These are phyloP conservation scores for Apodemus speciosus DNA, from an alignment of 2,113 vertebrate genomes.

Conservation along the genomic window DNA sequence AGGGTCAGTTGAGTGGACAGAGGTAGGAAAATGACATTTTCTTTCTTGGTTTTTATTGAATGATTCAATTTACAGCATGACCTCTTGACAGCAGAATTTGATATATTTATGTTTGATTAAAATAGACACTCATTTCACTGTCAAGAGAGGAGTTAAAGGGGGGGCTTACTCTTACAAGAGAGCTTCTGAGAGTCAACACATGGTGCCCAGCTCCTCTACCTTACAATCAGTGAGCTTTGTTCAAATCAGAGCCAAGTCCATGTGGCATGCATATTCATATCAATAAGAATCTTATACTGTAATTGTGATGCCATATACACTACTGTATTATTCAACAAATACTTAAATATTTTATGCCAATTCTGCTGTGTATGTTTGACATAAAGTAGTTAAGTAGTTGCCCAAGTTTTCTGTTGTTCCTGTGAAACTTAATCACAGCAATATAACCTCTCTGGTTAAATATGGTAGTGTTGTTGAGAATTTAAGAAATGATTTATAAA, in stretches of 20 bases:
- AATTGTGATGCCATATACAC: background rate
- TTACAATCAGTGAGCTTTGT: background rate
- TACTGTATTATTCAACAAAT: background rate
- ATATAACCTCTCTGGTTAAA: background rate
- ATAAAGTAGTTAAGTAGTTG: background rate
- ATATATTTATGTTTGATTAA: background rate
- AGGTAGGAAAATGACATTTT: background rate
- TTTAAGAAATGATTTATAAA: background rate
- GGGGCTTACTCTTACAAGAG: background rate
- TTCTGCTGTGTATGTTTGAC: background rate
- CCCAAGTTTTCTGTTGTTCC: conserved; percentile 1
- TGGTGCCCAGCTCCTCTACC: background rate
- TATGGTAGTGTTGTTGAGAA: background rate
- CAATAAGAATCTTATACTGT: background rate
- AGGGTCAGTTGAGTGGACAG: background rate
- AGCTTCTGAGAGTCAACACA: background rate
- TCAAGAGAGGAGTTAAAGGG: background rate
- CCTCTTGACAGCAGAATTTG: background rate
- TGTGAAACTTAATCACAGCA: background rate
- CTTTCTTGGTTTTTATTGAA: background rate
- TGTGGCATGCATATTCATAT: background rate
- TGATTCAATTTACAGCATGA: background rate
- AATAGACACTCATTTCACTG: background rate
- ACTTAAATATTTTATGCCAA: background rate
- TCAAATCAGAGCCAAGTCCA: background rate